phyloP scores from a whole-genome alignment of 2,797 vertebrate species.

The Peromyscus attwateri region DNA sequence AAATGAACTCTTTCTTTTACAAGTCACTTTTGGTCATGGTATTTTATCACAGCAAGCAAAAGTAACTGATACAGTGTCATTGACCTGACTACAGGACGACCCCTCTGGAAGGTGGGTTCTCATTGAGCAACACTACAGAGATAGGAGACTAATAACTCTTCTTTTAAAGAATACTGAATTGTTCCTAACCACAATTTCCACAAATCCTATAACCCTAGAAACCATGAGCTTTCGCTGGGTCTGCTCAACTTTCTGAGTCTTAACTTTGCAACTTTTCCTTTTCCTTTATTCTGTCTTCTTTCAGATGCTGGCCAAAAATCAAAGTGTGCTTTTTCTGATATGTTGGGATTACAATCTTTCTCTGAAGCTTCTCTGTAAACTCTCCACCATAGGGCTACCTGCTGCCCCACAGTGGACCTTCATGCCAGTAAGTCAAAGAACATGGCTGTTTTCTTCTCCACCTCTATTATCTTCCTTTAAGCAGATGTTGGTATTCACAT shows the following conservation, averaged over 20 bases:
- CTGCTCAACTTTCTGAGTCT: neutral
- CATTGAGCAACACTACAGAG: neutral
- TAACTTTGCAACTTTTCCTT: neutral
- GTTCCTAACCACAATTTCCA: neutral
- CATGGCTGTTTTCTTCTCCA: no score
- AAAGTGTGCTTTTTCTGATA: no score
- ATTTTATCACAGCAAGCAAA: no score
- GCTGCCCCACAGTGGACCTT: no score
- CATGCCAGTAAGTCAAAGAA: no score
- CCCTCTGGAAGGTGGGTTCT: neutral
- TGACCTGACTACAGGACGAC: neutral
- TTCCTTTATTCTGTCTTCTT: neutral
- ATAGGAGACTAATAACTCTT: neutral
- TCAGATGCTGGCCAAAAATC: neutral
- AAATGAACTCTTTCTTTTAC: no score
- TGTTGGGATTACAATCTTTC: no score
- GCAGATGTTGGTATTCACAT: no score
- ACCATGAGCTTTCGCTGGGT: neutral
- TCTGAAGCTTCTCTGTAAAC: no score
- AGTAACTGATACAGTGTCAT: neutral
- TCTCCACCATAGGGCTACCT: no score
- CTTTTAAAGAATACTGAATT: neutral
- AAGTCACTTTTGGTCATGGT: no score
- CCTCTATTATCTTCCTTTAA: no score
- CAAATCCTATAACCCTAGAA: neutral